Evolutionary conservation across 2,113 vertebrate species (phyloP), one percentile per base, ranked within the genome.

Genomic region (Bubo scandiacus): DNA sequence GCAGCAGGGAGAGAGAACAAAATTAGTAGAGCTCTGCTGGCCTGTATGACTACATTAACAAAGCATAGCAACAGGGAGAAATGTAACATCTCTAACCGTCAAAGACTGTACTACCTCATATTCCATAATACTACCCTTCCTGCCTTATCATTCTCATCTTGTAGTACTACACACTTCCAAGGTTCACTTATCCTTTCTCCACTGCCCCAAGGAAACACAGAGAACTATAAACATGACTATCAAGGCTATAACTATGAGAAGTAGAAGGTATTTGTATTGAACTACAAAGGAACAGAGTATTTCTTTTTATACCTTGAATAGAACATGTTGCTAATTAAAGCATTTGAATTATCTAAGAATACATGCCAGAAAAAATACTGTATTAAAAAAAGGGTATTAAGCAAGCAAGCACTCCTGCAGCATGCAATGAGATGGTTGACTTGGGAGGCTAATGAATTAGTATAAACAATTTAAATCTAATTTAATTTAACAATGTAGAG

Each of bases 401-500:
- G 40, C 43, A 92, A 94, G 45, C 52, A 96, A 93, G 38, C 55
- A 58, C 21, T 95, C 73, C 36, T 90, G 32, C 52, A 91, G 66
- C 61, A 92, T 20, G 67, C 82, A 92, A 86, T 81, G 77, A 92
- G 77, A 95, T 91, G 78, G 92, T 29, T 97, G 91, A 95, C 95
- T 94, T 94, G 94, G 95, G 90, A 97, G 61, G 57, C 68, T 95
- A 97, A 97, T 96, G 83, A 97, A 97, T 95, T 96, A 95, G 57
- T 68, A 71, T 81, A 93, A 97, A 91, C 95, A 95, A 96, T 96
- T 96, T 95, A 91, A 89, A 81, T 42, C 59, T 95, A 95, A 95
- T 97, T 95, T 92, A 95, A 96, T 95, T 95, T 96, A 97, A 95
- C 91, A 97, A 95, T 66, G 91, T 88, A 97, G 89, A 94, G 88